Percentiles rank a stretch among this genome's conserved stretches.
phyloP scores from a whole-genome alignment of 1,140 invertebrate species.

The Drosophila busckii region DNA sequence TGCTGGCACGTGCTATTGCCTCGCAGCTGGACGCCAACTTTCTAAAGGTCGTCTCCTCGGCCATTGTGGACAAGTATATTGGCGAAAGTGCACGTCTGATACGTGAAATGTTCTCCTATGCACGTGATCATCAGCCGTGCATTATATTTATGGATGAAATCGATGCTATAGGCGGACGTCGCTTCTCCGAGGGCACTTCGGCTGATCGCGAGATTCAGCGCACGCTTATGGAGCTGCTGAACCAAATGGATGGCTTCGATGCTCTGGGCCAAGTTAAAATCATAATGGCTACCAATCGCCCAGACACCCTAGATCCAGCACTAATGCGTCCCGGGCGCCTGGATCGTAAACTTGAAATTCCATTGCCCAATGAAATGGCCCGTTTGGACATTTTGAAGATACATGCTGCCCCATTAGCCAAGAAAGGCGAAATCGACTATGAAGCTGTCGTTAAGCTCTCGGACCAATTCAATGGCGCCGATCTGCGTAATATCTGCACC shows the following conservation, averaged over 20 bases:
- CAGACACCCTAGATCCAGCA: conserved; percentile 98
- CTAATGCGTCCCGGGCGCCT: conserved; percentile 97
- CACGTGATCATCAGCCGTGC: conserved; percentile 98
- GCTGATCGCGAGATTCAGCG: conserved; percentile 99
- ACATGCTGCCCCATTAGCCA: conserved; percentile 96
- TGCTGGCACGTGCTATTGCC: conserved; percentile 95
- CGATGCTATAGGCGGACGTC: conserved; percentile 98
- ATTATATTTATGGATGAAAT: conserved; percentile 99
- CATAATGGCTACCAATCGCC: conserved; percentile 99
- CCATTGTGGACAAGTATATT: conserved; percentile 96
- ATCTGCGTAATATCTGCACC: conserved; percentile 98
- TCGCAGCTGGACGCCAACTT: conserved; percentile 99
- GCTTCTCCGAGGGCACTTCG: conserved; percentile 98
- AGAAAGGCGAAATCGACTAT: conserved; percentile 99
- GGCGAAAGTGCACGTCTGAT: conserved; percentile 99
- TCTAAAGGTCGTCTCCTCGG: conserved; percentile 98
- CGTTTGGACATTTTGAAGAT: conserved; percentile 98
- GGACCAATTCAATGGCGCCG: conserved; percentile 99
- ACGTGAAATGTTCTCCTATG: conserved; percentile 99
- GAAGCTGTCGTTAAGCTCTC: conserved; percentile 99
- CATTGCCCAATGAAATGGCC: conserved; percentile 91
- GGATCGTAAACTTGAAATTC: conserved; percentile 98
- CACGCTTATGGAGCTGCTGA: conserved; percentile 99
- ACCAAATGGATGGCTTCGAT: conserved; percentile 98
- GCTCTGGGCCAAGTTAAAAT: conserved; percentile 94